phyloP scores from a whole-genome alignment of 2,113 vertebrate species.

The Alces alces region DNA sequence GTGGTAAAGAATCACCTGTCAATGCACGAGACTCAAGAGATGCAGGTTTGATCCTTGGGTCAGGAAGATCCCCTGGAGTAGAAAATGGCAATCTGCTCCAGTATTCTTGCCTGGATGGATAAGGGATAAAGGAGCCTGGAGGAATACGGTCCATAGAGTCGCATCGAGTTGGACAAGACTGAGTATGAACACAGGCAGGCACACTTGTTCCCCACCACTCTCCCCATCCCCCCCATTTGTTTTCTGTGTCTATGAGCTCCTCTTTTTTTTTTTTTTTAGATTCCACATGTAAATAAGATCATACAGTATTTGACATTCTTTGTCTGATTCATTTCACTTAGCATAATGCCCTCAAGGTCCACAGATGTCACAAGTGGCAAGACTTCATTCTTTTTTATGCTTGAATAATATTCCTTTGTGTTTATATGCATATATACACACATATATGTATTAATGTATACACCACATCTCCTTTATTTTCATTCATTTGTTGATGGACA shows the following conservation, averaged over 20 bases:
- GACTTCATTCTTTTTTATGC: not conserved
- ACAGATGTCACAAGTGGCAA: not conserved
- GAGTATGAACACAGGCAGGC: not conserved
- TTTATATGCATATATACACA: not conserved
- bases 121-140: not conserved
- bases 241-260: not conserved
- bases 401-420: not conserved
- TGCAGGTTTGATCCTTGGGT: not conserved
- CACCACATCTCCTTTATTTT: not conserved
- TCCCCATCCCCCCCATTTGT: accelerated
- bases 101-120: not conserved
- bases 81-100: not conserved
- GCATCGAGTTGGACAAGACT: not conserved
- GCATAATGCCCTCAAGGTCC: not conserved
- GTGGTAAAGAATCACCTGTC: not conserved
- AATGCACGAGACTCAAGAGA: not conserved
- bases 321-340: not conserved
- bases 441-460: no score
- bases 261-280: not conserved
- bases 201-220: not conserved
- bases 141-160: not conserved
- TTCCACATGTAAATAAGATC: not conserved
- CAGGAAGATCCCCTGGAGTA: not conserved
- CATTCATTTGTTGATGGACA: not conserved
- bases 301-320: not conserved